Evolutionary conservation across 1,140 invertebrate genomes (phyloP), one percentile per base, ranked within the genome.

Genomic region (Leguminivora glycinivorella): DNA sequence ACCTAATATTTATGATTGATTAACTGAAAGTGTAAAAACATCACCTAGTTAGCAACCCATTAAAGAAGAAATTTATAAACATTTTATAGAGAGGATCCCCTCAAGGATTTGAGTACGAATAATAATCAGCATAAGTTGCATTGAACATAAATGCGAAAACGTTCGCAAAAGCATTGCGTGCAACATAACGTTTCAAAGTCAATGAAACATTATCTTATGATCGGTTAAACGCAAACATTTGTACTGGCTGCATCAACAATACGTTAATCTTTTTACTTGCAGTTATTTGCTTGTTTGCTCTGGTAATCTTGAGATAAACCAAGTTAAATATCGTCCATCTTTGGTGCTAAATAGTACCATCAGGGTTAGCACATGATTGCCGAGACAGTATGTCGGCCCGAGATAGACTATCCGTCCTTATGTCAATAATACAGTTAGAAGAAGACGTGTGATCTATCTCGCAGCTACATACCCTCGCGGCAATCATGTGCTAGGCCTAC

Each of bases 221-320:
- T 52, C 47, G 10, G 47, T 52, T 22, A 52, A 52, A 52, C 47
- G 19, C 25, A 63, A 63, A 63, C 58, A 17, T 63, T 29, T 63
- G 58, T 29, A 29, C 2, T 63, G 26, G n/a, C 26, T 34, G 24
- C 17, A 29, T 52, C 26, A 29, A 31, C 58, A 63, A 29, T 14
- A 29, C 58, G 25, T 10, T 29, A 58, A 58, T 58, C 25, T 26
- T 22, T 63, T n/a, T 29, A 17, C 5, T 63, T 29, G 22, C 4
- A 17, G 58, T 31, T 26, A 58, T 26, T 63, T n/a, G 58, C 58
- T 6, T 63, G 31, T 63, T 63, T 63, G 56, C 56, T 29, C 58
- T 14, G 5, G 24, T 60, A 34, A 63, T 63, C 58, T 31, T 14
- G 58, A 31, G 12, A 63, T 29, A 29, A 63, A 63, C 4, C 26